Conservation (phyloP, 2,113 vertebrate genomes). For the Athene noctua region DNA sequence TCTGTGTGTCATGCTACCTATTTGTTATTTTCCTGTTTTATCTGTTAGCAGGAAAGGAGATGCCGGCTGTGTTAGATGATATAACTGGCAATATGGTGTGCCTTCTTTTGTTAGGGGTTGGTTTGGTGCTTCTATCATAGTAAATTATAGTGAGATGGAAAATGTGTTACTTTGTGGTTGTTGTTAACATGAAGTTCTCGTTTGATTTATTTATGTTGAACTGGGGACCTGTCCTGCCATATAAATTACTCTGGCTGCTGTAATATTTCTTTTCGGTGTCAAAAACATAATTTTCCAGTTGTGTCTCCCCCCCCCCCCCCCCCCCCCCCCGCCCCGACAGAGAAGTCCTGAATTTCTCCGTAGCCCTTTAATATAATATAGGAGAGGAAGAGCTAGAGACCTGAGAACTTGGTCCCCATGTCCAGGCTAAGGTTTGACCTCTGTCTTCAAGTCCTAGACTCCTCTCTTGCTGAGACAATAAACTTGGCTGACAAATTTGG, state of each 20-base stretch:
- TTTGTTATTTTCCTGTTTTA: conserved; percentile 38
- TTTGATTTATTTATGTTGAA: conserved; percentile 9
- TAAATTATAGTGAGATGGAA: background rate
- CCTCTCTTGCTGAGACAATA: background rate
- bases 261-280: background rate
- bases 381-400: background rate
- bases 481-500: background rate
- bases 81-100: background rate
- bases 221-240: background rate
- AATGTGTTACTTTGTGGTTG: background rate
- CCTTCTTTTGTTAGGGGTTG: background rate
- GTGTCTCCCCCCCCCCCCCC: rapidly evolving
- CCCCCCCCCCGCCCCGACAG: background rate
- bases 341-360: background rate
- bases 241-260: background rate
- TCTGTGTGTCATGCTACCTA: background rate
- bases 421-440: background rate
- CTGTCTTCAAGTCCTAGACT: background rate
- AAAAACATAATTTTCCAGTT: background rate
- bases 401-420: background rate
- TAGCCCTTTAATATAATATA: background rate
- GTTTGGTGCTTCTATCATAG: background rate
- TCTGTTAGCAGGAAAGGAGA: background rate
- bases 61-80: background rate
- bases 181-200: background rate